A percentile compares a stretch with the other conserved stretches of the same genome.
Conservation (phyloP, 2,113 vertebrate genomes). For the Ophiodon elongatus region DNA sequence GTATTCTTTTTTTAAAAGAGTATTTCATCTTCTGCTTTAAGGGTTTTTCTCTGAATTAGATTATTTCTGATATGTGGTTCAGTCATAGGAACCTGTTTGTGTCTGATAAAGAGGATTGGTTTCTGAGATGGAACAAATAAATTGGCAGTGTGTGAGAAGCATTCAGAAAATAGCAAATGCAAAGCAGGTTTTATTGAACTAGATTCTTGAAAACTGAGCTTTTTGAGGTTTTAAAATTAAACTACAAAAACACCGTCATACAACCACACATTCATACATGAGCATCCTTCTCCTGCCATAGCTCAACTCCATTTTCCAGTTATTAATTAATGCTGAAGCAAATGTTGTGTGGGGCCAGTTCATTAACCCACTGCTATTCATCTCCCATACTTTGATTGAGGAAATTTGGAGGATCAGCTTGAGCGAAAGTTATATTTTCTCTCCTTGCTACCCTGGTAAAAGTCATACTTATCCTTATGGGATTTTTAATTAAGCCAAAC, state of each 20-base stretch:
- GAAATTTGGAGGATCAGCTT: slow-evolving; percentile 66
- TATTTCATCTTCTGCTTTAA: slow-evolving; percentile 8
- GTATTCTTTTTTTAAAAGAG: slow-evolving; percentile 10
- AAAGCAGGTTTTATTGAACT: slow-evolving; percentile 38
- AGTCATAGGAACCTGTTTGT: slow-evolving; percentile 48
- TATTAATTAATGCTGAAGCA: slow-evolving; percentile 61
- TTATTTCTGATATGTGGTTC: slow-evolving; percentile 46
- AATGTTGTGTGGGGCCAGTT: slow-evolving; percentile 62
- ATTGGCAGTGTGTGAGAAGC: slow-evolving; percentile 43
- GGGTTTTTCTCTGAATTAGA: slow-evolving; percentile 38
- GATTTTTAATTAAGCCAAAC: slow-evolving; percentile 74
- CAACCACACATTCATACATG: not conserved
- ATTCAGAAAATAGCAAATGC: slow-evolving; percentile 48
- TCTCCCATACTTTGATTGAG: slow-evolving; percentile 51
- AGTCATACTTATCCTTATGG: slow-evolving; percentile 59
- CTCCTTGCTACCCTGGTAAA: slow-evolving; percentile 34
- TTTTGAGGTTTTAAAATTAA: slow-evolving; percentile 2
- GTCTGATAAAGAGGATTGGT: slow-evolving; percentile 50
- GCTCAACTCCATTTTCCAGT: slow-evolving; percentile 55
- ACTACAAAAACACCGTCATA: not conserved
- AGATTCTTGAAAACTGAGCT: slow-evolving; percentile 19
- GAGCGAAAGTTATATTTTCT: slow-evolving; percentile 51
- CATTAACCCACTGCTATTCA: slow-evolving; percentile 60
- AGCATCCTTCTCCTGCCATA: slow-evolving; percentile 29
- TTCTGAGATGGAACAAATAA: slow-evolving; percentile 49